Evolutionary conservation across 2,797 vertebrate species (phyloP), one percentile per base, ranked within the genome.

Genomic region (Hylomyscus alleni): DNA sequence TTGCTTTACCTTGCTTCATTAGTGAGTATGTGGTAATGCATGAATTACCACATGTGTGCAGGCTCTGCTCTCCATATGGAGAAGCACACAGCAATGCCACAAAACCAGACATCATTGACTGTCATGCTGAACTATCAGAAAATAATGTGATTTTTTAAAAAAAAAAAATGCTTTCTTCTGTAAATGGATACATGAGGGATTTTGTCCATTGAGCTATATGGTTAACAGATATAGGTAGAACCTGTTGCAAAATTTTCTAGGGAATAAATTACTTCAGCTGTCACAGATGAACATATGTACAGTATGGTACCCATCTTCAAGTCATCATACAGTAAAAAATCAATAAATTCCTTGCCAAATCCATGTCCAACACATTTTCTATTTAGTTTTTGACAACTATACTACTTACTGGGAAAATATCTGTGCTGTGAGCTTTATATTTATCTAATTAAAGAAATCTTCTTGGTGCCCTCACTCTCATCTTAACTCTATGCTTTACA

Each of bases 1-100:
- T 94, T 98, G 97, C 96, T 97, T 97, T 98, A 98, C 97, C 96
- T 98, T 97, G 82, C 96, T 97, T 98, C 98, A 98, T 98, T 98
- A 98, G 97, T 97, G 95, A 98, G 96, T 97, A 96, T 94, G 97
- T 95, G 94, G 91, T n/a, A 97, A 98, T 97, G 97, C 94, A 95
- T 96, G 97, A 84, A 92, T 97, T 94, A 96, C 82, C 58, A 92
- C 54, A 12, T 81, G 83, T 92, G 97, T 97, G 88, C 80, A 96
- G 89, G 22, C 96, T 98, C 97, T 89, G 78, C 84, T 97, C 90
- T 96, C 98, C 97, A 98, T 96, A 98, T 97, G 98, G 97, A 97
- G 93, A 96, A 81, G 92, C 97, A 97, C 72, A 93, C 81, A 97
- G 95, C 96, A 97, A 80, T 97, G 97, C 97, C 96, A 98, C 97